phyloP scores from a whole-genome alignment of 2,888 invertebrate genomes.

The Hipparchia sbordonii region DNA sequence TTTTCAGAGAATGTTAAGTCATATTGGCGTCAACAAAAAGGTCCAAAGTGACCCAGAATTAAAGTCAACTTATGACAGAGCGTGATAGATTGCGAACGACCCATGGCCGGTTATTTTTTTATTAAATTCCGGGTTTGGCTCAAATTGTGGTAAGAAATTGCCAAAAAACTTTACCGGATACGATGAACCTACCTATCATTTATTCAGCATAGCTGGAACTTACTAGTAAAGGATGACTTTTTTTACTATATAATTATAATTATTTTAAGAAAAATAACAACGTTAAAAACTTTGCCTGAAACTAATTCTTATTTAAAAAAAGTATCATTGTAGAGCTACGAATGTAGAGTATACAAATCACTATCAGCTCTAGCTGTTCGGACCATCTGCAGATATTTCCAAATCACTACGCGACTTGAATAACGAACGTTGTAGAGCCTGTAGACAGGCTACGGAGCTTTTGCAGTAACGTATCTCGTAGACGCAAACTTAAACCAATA shows the following conservation, averaged over 20 bases:
- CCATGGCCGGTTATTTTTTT: conserved; percentile 72
- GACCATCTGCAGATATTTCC: neutral
- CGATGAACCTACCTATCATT: neutral
- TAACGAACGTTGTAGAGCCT: conserved; percentile 49
- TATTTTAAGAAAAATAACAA: too few relatives aligned
- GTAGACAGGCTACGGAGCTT: conserved; percentile 60
- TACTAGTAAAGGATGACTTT: too few relatives aligned
- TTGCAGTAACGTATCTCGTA: conserved; percentile 5
- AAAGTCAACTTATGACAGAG: conserved; percentile 79
- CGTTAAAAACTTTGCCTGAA: too few relatives aligned
- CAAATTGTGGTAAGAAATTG: conserved; percentile 73
- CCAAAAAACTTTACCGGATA: conserved; percentile 43
- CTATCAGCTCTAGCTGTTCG: neutral
- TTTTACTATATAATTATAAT: too few relatives aligned
- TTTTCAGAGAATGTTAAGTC: conserved; percentile 66
- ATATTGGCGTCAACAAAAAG: conserved; percentile 80
- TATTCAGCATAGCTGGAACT: too few relatives aligned
- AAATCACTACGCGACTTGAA: conserved; percentile 4
- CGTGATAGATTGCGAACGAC: conserved; percentile 76
- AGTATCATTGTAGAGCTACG: too few relatives aligned
- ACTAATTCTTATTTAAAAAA: too few relatives aligned
- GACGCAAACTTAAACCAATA: conserved; percentile 62
- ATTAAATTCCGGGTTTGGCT: conserved; percentile 74
- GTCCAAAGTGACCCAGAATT: conserved; percentile 80
- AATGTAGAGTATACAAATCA: neutral